Conservation (phyloP, 2,888 invertebrate species). For the Drosophila nigritarsus region DNA sequence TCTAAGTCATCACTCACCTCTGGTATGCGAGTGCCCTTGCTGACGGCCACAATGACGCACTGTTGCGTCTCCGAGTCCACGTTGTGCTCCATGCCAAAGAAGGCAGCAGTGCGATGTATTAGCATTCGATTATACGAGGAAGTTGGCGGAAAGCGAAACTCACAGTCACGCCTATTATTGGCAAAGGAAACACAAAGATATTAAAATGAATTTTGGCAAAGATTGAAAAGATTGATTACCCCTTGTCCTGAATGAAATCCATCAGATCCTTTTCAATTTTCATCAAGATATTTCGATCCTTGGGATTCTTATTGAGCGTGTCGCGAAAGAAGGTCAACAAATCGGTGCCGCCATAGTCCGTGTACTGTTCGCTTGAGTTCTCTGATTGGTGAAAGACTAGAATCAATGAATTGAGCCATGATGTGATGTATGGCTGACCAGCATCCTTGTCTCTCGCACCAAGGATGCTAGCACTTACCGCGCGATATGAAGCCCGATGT, state of each 20-base stretch:
- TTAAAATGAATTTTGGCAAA: neutral
- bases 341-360: conserved; percentile 91
- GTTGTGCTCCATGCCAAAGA: conserved; percentile 97
- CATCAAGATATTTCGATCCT: conserved; percentile 93
- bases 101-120: conserved; percentile 96
- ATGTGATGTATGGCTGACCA: conserved; percentile 17
- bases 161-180: conserved; percentile 87
- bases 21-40: conserved; percentile 85
- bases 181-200: conserved; percentile 36
- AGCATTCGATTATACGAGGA: conserved; percentile 98
- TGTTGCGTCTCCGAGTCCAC: conserved; percentile 92
- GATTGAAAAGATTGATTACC: conserved; percentile 86
- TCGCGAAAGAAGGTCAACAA: conserved; percentile 94
- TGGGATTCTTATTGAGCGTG: conserved; percentile 95
- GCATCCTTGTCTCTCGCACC: conserved; percentile 10
- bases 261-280: conserved; percentile 95
- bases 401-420: conserved; percentile 69
- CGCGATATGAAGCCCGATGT: conserved; percentile 87
- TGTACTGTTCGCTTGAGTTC: conserved; percentile 90
- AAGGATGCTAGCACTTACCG: conserved; percentile 83
- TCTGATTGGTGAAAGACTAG: conserved; percentile 86
- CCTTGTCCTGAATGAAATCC: conserved; percentile 92
- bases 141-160: conserved; percentile 95
- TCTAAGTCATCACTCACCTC: conserved; percentile 70
- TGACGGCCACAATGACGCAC: conserved; percentile 94